Conservation (phyloP, 37 sponge, comb jelly and placozoan genomes). For the Cliona cf. orientalis region DNA sequence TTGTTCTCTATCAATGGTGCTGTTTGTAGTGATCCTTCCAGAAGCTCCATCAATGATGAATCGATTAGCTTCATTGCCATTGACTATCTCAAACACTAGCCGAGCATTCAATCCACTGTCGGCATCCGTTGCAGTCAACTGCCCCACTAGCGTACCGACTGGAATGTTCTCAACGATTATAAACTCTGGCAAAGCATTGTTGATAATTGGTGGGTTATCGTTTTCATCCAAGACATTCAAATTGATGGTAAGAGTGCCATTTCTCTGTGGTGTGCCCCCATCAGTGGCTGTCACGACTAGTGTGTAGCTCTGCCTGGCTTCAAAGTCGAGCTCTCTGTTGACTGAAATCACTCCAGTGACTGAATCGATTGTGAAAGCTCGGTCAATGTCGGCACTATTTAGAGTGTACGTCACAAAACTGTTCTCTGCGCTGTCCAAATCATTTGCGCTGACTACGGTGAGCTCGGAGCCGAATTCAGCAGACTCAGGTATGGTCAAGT, state of each 20-base stretch:
- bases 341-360: constrained; percentile 22
- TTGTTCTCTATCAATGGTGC: constrained; percentile 26
- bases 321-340: constrained; percentile 28
- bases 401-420: constrained; percentile 15
- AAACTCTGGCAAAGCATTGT: neutral
- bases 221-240: constrained; percentile 24
- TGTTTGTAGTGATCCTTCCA: constrained; percentile 24
- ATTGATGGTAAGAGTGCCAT: constrained; percentile 9
- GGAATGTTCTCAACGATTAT: constrained; percentile 9
- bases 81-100: constrained; percentile 33
- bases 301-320: neutral
- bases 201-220: constrained; percentile 38
- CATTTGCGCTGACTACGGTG: constrained; percentile 12
- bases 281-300: constrained; percentile 32
- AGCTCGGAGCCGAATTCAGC: neutral
- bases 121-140: constrained; percentile 22
- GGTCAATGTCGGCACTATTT: neutral
- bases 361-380: neutral
- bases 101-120: constrained; percentile 36
- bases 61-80: constrained; percentile 35
- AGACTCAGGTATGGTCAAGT: constrained; percentile 2
- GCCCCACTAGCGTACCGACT: constrained; percentile 25
- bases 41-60: constrained; percentile 53
- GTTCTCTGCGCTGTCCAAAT: constrained; percentile 1
- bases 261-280: constrained; percentile 28